phyloP scores from a whole-genome alignment of 2,113 vertebrate genomes.

The Chiloscyllium plagiosum region DNA sequence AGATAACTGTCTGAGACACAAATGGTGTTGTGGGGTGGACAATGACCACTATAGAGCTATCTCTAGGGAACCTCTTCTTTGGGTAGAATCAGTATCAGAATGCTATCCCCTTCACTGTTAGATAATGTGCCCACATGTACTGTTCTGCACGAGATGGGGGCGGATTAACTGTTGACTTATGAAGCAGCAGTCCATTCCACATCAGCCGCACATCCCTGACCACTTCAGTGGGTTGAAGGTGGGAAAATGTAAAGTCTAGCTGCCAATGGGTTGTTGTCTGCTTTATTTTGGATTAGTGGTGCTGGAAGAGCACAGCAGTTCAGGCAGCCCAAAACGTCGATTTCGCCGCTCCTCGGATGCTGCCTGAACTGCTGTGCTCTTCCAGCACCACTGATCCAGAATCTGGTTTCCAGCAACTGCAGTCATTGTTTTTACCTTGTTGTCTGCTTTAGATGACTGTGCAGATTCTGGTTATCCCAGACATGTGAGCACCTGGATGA shows the following conservation, averaged over 20 bases:
- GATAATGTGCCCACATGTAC: neutral
- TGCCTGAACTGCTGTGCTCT: too few relatives aligned
- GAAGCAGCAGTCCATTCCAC: neutral
- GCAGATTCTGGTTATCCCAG: neutral
- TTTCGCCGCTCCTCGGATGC: too few relatives aligned
- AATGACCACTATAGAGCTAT: neutral
- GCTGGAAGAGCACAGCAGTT: too few relatives aligned
- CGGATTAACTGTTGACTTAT: neutral
- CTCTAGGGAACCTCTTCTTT: neutral
- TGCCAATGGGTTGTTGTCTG: neutral
- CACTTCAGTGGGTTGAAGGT: neutral
- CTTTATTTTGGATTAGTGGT: too few relatives aligned
- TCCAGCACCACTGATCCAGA: too few relatives aligned
- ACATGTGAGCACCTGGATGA: neutral
- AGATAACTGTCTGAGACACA: neutral
- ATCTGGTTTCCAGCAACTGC: too few relatives aligned
- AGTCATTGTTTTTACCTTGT: too few relatives aligned
- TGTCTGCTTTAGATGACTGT: neutral
- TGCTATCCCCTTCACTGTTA: neutral
- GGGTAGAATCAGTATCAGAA: neutral
- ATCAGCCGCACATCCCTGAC: neutral
- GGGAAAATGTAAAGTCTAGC: neutral
- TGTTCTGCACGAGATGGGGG: neutral
- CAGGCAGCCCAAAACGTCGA: too few relatives aligned
- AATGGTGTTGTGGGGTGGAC: neutral